Conservation (phyloP, 2,888 invertebrate genomes). For the Cephus runcator region DNA sequence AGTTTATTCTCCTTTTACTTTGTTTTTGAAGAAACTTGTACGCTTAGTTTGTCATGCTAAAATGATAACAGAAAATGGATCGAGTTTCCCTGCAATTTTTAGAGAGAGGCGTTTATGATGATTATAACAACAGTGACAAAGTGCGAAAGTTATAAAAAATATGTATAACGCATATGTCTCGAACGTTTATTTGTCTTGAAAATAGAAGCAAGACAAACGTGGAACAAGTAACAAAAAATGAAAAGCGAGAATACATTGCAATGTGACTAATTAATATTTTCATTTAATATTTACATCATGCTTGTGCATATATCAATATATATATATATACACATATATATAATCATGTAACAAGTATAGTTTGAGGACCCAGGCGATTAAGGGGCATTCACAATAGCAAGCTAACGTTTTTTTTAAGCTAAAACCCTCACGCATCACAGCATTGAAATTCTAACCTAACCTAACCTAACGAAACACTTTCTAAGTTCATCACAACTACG, state of each 20-base stretch:
- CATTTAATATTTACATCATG: conserved; percentile 29
- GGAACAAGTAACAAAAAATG: not conserved
- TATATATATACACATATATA: conserved; percentile 21
- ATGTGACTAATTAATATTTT: conserved; percentile 17
- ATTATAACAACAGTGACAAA: not conserved
- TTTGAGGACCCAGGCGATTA: no score
- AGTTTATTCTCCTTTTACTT: not conserved
- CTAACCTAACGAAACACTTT: no score
- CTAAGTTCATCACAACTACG: no score
- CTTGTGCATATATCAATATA: conserved; percentile 21
- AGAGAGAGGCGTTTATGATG: not conserved
- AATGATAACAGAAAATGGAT: not conserved
- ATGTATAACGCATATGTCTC: not conserved
- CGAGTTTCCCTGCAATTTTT: not conserved
- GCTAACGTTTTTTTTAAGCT: no score
- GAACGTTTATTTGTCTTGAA: not conserved
- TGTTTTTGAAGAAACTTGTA: not conserved
- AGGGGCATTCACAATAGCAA: no score
- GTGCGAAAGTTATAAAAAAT: not conserved
- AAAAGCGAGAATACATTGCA: conserved; percentile 7
- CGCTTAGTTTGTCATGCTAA: not conserved
- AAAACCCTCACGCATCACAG: no score
- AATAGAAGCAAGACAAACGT: not conserved
- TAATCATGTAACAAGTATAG: no score
- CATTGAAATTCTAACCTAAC: no score